phyloP scores from a whole-genome alignment of 2,797 vertebrate genomes.

The Brachyalestes nurse region DNA sequence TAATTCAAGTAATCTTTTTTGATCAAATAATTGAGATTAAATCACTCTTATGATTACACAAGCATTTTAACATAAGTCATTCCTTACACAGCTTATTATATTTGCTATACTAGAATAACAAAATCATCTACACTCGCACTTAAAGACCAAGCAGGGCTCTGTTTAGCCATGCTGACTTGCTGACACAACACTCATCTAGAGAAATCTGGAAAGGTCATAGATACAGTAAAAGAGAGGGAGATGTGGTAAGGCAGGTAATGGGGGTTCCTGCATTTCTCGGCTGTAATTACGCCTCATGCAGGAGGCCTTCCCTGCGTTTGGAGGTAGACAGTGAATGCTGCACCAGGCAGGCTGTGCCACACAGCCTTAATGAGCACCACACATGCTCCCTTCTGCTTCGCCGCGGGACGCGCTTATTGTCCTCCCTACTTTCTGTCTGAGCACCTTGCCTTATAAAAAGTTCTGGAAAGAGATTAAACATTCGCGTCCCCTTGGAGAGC shows the following conservation, averaged over 20 bases:
- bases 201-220: slow-evolving; percentile 45
- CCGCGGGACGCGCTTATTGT: slow-evolving; percentile 67
- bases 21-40: too few species aligned
- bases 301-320: slow-evolving; percentile 40
- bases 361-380: slow-evolving; percentile 71
- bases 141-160: slow-evolving; percentile 23
- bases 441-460: slow-evolving; percentile 65
- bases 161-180: slow-evolving; percentile 42
- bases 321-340: slow-evolving; percentile 55
- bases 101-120: background rate
- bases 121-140: background rate
- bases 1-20: too few species aligned
- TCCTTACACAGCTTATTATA: background rate
- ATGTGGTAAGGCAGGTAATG: slow-evolving; percentile 44
- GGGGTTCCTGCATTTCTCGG: slow-evolving; percentile 52
- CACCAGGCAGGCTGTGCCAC: slow-evolving; percentile 57
- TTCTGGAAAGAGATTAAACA: slow-evolving; percentile 77
- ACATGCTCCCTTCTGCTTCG: slow-evolving; percentile 56
- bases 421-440: slow-evolving; percentile 67
- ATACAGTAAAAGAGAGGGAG: slow-evolving; percentile 38
- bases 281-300: slow-evolving; percentile 45
- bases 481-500: slow-evolving; percentile 52
- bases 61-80: background rate
- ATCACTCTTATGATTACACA: too few species aligned
- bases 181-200: slow-evolving; percentile 35